phyloP scores from a whole-genome alignment of 30 jellyfish, hydroid and myxozoan genomes.

The Turritopsis rubra region DNA sequence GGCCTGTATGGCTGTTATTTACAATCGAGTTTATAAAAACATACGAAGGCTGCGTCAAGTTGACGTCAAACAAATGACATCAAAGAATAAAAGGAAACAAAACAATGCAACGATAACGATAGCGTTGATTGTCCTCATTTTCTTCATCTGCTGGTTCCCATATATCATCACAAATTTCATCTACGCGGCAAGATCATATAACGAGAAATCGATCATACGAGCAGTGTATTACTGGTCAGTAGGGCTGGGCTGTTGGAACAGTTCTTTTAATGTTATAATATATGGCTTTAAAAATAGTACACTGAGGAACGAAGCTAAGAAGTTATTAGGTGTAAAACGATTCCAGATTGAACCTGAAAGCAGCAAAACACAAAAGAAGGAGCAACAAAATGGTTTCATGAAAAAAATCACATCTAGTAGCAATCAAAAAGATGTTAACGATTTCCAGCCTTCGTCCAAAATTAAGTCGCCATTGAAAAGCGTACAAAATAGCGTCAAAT shows the following conservation, averaged over 20 bases:
- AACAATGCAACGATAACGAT: constrained; percentile 72
- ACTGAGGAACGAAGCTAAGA: neutral
- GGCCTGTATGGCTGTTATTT: constrained; percentile 1
- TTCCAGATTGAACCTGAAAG: neutral
- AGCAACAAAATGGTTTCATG: neutral
- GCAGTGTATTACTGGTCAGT: constrained; percentile 15
- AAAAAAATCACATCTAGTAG: neutral
- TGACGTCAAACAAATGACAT: neutral
- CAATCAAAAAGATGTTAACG: neutral
- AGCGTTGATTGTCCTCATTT: constrained; percentile 61
- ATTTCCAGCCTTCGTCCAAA: neutral
- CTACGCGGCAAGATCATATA: neutral
- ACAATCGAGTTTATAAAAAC: constrained; percentile 13
- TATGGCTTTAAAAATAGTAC: constrained; percentile 21
- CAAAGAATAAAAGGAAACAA: constrained; percentile 19
- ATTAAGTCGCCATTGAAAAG: neutral
- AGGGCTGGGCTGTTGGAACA: constrained; percentile 26
- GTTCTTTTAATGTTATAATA: constrained; percentile 12
- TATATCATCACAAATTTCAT: constrained; percentile 45
- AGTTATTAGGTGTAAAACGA: neutral
- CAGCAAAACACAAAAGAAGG: neutral
- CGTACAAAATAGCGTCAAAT: constrained; percentile 7
- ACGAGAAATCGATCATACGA: neutral
- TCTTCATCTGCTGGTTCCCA: constrained; percentile 84
- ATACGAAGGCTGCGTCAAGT: neutral